Evolutionary conservation across 2,797 vertebrate species (phyloP).

Genomic region (Microtus californicus): DNA sequence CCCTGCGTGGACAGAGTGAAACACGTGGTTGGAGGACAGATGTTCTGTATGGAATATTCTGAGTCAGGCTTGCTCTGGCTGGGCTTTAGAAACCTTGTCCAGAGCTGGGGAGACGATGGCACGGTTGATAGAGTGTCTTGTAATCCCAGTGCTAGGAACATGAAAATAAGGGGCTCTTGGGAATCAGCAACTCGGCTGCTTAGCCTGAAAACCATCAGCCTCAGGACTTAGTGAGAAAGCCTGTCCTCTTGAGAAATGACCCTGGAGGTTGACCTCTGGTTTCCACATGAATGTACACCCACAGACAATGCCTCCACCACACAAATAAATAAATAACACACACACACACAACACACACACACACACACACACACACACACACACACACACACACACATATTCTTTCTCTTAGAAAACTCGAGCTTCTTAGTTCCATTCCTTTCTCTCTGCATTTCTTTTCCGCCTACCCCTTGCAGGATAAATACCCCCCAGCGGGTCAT

Average conservation of each 20-base stretch:
- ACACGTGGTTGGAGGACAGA: neutral
- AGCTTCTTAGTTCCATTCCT: neutral
- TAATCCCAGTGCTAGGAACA: neutral
- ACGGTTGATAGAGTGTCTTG: neutral
- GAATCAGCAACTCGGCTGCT: no score
- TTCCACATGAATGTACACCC: neutral
- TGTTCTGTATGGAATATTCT: fast-evolving
- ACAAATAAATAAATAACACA: neutral
- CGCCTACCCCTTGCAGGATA: neutral
- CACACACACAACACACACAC: no score
- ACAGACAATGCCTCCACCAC: neutral
- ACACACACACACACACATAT: no score
- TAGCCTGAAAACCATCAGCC: neutral
- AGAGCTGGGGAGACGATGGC: neutral
- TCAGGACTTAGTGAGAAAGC: neutral
- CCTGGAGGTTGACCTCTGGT: neutral
- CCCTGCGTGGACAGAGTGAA: neutral
- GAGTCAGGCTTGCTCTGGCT: neutral
- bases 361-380: no score
- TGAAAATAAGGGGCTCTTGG: no score
- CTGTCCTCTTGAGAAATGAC: neutral
- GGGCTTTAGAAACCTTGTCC: neutral
- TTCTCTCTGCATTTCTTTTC: neutral
- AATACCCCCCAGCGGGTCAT: neutral
- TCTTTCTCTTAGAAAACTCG: neutral